Base-by-base conservation (phyloP, 2,888 invertebrate genomes). In the Sinhomidia bicolor region DNA sequence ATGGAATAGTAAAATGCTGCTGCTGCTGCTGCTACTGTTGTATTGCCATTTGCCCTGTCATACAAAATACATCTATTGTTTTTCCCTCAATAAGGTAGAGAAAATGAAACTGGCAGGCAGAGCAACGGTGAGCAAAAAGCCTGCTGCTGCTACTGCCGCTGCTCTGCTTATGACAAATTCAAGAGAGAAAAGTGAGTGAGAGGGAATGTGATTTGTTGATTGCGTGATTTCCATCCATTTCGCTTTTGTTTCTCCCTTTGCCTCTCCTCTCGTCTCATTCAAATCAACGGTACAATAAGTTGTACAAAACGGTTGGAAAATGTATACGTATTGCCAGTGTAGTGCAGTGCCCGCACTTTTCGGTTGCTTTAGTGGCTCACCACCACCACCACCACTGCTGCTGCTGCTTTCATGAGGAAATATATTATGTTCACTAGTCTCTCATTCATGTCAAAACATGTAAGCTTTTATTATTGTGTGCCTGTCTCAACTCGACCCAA, bases 201-300 rank as follows among this genome's bases (percentile, higher is more conserved):
- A 17, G 71, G 44, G 23, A 44, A 44, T 41, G 82, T 90, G 90
- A 90, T 90, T 90, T 90, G 90, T 89, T 90, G 87, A 85, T 89
- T 90, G 90, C 90, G 89, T 90, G 90, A 81, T 74, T 81, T 62
- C 68, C 76, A 62, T 84, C 87, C 84, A 89, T 90, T 89, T 88
- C 87, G 65, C 85, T 87, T 85, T 78, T 86, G 83, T 84, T 83
- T 84, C 74, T 89, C 71, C 6, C 44, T 36, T 44, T 10, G 1
- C 80, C 68, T 54, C 68, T 44, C 7, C n/a, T n/a, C n/a, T n/a
- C n/a, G n/a, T n/a, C 57, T 60, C 32, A 62, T 79, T 57, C 68
- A 71, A 41, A 44, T 29, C 71, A 71, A 41, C 20, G 12, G 36
- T 7, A 44, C 41, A 20, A n/a, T 9, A 51, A 54, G 47, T 32